Evolutionary conservation across 2,797 vertebrate genomes (phyloP).

Genomic region (Macrochelys suwanniensis): DNA sequence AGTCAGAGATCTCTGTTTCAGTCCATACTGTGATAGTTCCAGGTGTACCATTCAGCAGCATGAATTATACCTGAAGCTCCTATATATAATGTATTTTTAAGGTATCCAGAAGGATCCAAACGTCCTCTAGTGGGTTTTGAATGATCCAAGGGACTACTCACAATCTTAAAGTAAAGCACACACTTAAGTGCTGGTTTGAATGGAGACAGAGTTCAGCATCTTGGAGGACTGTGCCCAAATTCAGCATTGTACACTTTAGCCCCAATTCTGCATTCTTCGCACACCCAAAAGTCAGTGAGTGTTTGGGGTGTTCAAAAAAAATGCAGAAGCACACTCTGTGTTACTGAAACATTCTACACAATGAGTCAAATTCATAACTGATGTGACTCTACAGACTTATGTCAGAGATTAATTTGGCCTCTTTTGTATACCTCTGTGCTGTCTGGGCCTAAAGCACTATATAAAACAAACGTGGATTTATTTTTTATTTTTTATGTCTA

Average conservation of each 20-base stretch:
- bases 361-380: neutral
- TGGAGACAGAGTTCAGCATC: neutral
- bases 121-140: neutral
- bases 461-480: neutral
- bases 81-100: neutral
- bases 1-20: neutral
- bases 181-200: neutral
- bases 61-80: neutral
- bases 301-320: neutral
- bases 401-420: neutral
- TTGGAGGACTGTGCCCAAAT: neutral
- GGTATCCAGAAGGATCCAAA: neutral
- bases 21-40: neutral
- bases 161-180: accelerated
- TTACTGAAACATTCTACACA: neutral
- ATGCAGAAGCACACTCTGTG: neutral
- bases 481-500: neutral
- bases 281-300: neutral
- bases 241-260: neutral
- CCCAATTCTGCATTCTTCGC: neutral
- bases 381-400: neutral
- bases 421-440: neutral
- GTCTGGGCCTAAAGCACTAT: neutral
- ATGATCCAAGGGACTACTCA: neutral
- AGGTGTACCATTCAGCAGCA: neutral